These are phyloP conservation scores for Tapirus terrestris DNA, from an alignment of 2,113 vertebrate species.

Conservation along the genomic window DNA sequence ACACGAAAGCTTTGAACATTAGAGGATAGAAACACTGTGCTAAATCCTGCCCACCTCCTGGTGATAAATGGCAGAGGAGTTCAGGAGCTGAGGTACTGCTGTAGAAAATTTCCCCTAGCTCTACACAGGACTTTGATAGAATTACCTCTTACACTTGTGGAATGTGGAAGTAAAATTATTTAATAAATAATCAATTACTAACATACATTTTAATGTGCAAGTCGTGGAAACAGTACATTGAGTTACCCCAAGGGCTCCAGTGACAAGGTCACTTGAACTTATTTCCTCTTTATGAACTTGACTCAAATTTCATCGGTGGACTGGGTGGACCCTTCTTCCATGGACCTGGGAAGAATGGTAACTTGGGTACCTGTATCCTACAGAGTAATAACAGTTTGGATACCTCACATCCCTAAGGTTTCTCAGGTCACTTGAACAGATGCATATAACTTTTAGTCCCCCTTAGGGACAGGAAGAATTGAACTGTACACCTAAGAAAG, in stretches of 20 bases:
- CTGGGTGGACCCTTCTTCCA: neutral
- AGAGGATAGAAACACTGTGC: neutral
- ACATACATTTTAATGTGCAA: neutral
- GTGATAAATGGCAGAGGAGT: neutral
- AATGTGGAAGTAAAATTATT: neutral
- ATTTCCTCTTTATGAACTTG: neutral
- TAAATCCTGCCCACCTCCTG: neutral
- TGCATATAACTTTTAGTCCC: neutral
- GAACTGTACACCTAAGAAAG: neutral
- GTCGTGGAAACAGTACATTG: neutral
- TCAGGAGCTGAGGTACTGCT: neutral
- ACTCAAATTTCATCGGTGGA: neutral
- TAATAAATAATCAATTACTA: neutral
- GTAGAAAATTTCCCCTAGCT: neutral
- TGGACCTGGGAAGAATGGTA: neutral
- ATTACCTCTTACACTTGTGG: neutral
- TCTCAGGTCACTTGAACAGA: neutral
- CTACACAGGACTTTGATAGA: neutral
- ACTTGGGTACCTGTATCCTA: neutral
- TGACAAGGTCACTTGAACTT: neutral
- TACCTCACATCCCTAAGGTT: neutral
- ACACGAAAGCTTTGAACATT: neutral
- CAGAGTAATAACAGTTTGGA: neutral
- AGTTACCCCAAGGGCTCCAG: neutral
- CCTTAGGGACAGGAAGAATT: neutral